Conservation (phyloP, 1,140 invertebrate genomes). For the Marisa cornuarietis region DNA sequence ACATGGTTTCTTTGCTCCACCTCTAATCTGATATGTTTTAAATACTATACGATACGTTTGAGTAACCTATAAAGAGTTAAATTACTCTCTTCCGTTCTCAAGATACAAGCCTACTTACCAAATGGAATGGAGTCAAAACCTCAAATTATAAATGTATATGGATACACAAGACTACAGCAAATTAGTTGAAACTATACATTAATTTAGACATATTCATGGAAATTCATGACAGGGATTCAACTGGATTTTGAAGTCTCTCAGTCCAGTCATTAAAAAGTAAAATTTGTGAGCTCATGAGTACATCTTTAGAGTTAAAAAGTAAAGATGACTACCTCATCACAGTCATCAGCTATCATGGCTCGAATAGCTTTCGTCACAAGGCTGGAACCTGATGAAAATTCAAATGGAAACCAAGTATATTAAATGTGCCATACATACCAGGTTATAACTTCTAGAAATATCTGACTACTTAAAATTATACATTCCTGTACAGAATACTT, state of each 20-base stretch:
- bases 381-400: conserved; percentile 67
- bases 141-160: no score
- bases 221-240: no score
- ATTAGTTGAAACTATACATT: conserved; percentile 9
- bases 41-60: no score
- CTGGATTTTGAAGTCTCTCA: no score
- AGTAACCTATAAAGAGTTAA: no score
- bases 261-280: no score
- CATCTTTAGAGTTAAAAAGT: neutral
- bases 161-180: neutral
- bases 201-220: neutral
- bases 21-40: no score
- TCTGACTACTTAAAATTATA: neutral
- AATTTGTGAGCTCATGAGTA: no score
- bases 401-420: conserved; percentile 23
- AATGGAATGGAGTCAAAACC: no score
- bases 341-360: conserved; percentile 93
- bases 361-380: conserved; percentile 74
- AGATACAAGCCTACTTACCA: no score
- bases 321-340: conserved; percentile 84
- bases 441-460: neutral
- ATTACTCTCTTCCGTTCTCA: no score
- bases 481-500: neutral
- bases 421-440: neutral
- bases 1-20: no score